These are phyloP conservation scores for Enteromius anoplus DNA, from an alignment of 2,797 vertebrate genomes.

Conservation along the genomic window DNA sequence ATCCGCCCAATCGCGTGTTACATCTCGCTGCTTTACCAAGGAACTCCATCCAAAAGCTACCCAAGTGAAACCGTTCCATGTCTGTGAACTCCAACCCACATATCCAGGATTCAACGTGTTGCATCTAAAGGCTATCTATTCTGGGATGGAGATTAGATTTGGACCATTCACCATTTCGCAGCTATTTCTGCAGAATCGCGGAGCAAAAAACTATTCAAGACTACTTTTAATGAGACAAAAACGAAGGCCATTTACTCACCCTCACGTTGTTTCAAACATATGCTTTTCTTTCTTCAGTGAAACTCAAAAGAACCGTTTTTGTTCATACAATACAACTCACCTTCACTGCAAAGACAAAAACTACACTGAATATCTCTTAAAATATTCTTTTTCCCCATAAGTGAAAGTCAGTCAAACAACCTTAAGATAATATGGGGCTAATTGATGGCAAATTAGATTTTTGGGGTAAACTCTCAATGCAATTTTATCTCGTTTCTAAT, in stretches of 20 bases:
- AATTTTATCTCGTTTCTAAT: not conserved
- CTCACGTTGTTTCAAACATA: not conserved
- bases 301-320: not conserved
- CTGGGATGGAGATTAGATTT: slow-evolving; percentile 25
- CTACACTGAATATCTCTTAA: not conserved
- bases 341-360: not conserved
- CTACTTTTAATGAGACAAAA: not conserved
- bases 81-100: slow-evolving; percentile 7
- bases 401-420: not conserved
- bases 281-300: not conserved
- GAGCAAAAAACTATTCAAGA: not conserved
- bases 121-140: slow-evolving; percentile 5
- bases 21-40: slow-evolving; percentile 7
- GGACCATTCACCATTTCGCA: slow-evolving; percentile 1
- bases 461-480: not conserved
- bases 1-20: slow-evolving; percentile 8
- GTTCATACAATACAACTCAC: not conserved
- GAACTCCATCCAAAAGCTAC: slow-evolving; percentile 19
- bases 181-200: not conserved
- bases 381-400: not conserved
- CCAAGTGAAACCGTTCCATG: slow-evolving; percentile 12
- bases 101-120: not conserved
- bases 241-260: not conserved
- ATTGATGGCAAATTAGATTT: not conserved
- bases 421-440: not conserved